These are phyloP conservation scores for Thalassarche chlororhynchos DNA, from an alignment of 2,113 vertebrate species.

Conservation along the genomic window DNA sequence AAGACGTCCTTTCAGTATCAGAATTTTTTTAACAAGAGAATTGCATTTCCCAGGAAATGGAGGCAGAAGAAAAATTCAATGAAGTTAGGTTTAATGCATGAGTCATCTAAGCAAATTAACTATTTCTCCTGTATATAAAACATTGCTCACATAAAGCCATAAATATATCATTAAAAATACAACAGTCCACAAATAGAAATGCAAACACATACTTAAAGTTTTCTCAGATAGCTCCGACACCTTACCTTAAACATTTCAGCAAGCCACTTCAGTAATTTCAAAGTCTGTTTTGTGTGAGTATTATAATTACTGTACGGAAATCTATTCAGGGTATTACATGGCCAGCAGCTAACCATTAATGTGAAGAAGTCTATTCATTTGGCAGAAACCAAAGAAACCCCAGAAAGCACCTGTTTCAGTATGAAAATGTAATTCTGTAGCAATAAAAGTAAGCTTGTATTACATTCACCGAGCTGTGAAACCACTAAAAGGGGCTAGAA, in stretches of 20 bases:
- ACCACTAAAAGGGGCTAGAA: neutral
- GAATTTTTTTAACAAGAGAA: neutral
- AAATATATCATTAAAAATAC: constrained; percentile 33
- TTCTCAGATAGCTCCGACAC: neutral
- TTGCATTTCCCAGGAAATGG: neutral
- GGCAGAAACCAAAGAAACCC: neutral
- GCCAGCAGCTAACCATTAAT: neutral
- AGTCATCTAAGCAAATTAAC: constrained; percentile 30
- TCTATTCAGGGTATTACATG: neutral
- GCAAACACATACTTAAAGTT: neutral
- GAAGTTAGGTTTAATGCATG: neutral
- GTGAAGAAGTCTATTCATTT: neutral
- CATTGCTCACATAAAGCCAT: neutral
- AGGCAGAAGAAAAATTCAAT: neutral
- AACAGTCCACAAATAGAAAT: neutral
- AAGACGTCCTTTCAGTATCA: neutral
- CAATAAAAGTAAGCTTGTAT: neutral
- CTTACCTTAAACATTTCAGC: neutral
- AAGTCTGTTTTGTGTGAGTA: neutral
- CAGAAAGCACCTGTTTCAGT: neutral
- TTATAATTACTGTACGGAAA: neutral
- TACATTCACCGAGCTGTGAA: neutral
- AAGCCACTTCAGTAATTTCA: neutral
- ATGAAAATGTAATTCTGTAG: neutral
- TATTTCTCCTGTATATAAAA: constrained; percentile 25